Evolutionary conservation across 2,113 vertebrate genomes (phyloP).

Genomic region (Serilophus lunatus): DNA sequence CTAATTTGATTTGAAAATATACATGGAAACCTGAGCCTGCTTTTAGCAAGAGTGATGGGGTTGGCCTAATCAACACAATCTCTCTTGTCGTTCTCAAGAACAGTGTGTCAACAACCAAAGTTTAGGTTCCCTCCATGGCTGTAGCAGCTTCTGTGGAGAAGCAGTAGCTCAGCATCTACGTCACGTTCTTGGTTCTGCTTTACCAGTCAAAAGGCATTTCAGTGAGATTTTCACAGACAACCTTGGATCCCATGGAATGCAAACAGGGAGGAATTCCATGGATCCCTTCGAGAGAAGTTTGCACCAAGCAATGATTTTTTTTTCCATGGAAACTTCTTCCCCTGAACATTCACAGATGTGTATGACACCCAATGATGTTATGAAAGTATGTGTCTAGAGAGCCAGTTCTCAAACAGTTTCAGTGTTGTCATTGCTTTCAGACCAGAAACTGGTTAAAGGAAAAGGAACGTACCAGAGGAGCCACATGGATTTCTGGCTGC

Average conservation of each 20-base stretch:
- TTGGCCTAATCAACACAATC: slow-evolving; percentile 38
- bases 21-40: slow-evolving; percentile 45
- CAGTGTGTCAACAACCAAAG: background rate
- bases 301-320: background rate
- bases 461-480: background rate
- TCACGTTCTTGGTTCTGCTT: background rate
- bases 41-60: slow-evolving; percentile 51
- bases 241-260: background rate
- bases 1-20: slow-evolving; percentile 58
- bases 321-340: background rate
- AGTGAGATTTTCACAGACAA: background rate
- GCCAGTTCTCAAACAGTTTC: background rate
- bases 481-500: fast-evolving
- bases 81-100: background rate
- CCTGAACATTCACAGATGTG: background rate
- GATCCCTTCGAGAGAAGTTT: background rate
- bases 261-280: background rate
- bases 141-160: slow-evolving; percentile 14
- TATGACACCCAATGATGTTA: background rate
- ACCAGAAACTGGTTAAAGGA: background rate
- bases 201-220: background rate
- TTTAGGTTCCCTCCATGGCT: background rate
- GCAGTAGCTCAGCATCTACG: background rate
- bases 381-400: background rate
- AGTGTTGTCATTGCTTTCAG: background rate